Base-by-base conservation (phyloP, 2,888 invertebrate species). In the Drosophila anomelani region DNA sequence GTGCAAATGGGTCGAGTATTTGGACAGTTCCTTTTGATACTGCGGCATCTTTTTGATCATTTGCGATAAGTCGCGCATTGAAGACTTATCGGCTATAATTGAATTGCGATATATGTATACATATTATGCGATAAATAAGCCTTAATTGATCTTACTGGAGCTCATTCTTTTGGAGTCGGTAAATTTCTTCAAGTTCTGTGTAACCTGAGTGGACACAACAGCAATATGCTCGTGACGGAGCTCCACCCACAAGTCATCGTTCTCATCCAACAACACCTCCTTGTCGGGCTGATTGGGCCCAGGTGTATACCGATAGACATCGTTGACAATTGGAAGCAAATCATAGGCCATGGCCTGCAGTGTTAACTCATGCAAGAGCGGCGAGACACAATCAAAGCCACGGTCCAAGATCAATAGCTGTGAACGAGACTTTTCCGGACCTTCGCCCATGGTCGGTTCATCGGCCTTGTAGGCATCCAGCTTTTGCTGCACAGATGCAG, bases 41-140 rank as follows among this genome's bases (percentile, higher is more conserved):
- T 99, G 99, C 0, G 99, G 99, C 99, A 99, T 99, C 93, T 99
- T 99, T 93, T 99, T 99, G 88, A 99, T 98, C 99, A 99, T 99
- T 92, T 98, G 97, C 0, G 98, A 98, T 68, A 99, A 94, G 93
- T 99, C 99, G 66, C 98, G 96, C 96, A 99, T 98, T 1, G 97
- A 97, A 78, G 97, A 96, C 92, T 99, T 98, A 92, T 99, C 98
- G 58, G 96, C 95, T 80, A 10, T 23, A 23, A 23, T 3, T 1
- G 4, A 20, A 36, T 10, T 5, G 1, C 7, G 32, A 17, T 51
- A 20, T 20, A 17, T 51, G 15, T 20, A 20, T 20, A 20, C 20
- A 20, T 15, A 26, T 9, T 20, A 23, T 20, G 0, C 3, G 12
- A 7, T 12, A 41, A 4, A 20, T 20, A 23, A 20, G 13, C 6